Conservation (phyloP, 2,113 vertebrate species). For the Malaclemys terrapin region DNA sequence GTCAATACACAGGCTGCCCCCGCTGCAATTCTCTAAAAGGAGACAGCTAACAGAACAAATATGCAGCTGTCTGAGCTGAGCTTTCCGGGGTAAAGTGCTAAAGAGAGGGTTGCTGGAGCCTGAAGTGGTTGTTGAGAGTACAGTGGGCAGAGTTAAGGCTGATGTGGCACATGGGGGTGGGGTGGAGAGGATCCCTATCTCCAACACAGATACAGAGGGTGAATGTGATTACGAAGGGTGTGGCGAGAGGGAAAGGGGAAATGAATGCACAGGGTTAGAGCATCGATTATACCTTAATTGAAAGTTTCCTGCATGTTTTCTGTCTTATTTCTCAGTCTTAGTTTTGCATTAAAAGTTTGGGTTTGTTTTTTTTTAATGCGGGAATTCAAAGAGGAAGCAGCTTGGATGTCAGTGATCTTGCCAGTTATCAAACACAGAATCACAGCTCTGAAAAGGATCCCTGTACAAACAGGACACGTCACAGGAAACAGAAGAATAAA, state of each 20-base stretch:
- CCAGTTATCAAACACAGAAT: not conserved
- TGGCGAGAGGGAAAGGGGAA: not conserved
- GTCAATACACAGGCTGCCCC: not conserved
- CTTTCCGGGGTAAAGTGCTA: not conserved
- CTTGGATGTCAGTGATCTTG: fast-evolving
- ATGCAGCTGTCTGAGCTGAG: not conserved
- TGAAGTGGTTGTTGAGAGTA: not conserved
- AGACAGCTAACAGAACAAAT: not conserved
- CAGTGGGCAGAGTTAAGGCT: not conserved
- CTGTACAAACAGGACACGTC: slow-evolving; percentile 71
- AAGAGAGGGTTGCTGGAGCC: not conserved
- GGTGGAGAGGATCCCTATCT: not conserved
- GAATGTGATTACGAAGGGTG: not conserved
- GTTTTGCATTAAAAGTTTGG: not conserved
- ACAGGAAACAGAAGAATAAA: slow-evolving; percentile 64
- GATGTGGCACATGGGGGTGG: not conserved
- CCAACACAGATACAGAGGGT: not conserved
- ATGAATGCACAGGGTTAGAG: not conserved
- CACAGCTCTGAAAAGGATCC: not conserved
- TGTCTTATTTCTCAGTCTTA: not conserved
- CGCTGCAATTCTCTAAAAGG: not conserved
- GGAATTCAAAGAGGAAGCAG: not conserved
- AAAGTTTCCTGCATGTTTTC: not conserved
- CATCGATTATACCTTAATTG: not conserved
- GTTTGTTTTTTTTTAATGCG: not conserved